A percentile compares a stretch with the other conserved stretches of the same genome.
Conservation (phyloP, 1,140 invertebrate species). For the Aleiodes sp. region DNA sequence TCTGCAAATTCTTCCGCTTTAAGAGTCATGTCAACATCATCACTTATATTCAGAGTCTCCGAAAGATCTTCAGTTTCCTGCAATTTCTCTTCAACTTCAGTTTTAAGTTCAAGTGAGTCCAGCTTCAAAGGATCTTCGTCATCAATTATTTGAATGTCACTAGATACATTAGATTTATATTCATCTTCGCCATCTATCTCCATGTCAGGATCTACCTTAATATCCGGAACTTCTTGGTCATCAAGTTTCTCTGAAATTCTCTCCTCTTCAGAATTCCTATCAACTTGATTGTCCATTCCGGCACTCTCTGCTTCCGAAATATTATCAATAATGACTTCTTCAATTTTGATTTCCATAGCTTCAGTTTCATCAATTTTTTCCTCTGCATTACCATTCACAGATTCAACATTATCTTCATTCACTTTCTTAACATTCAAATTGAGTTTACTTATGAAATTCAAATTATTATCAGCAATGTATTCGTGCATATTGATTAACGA, state of each 20-base stretch:
- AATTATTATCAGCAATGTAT: slow-evolving; percentile 70
- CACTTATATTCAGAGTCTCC: slow-evolving; percentile 22
- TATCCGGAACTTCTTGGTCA: slow-evolving; percentile 41
- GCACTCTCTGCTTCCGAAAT: neutral
- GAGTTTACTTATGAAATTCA: slow-evolving; percentile 57
- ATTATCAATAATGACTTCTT: neutral
- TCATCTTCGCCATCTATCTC: slow-evolving; percentile 33
- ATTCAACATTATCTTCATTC: neutral
- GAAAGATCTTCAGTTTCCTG: slow-evolving; percentile 37
- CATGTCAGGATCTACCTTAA: slow-evolving; percentile 38
- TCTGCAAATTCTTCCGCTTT: neutral
- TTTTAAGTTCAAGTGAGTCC: slow-evolving; percentile 45
- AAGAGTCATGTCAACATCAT: neutral
- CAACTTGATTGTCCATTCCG: slow-evolving; percentile 15
- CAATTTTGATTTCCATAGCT: slow-evolving; percentile 3
- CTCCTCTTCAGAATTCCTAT: slow-evolving; percentile 27
- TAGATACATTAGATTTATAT: neutral
- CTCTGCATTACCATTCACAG: no score
- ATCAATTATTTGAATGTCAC: slow-evolving; percentile 48
- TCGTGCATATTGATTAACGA: slow-evolving; percentile 75
- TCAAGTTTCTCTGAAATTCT: slow-evolving; percentile 43
- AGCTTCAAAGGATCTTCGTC: slow-evolving; percentile 54
- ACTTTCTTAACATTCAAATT: slow-evolving; percentile 38
- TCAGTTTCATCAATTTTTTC: slow-evolving; percentile 26
- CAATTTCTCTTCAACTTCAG: slow-evolving; percentile 28